Percentiles rank a stretch among this genome's conserved stretches.
phyloP scores from a whole-genome alignment of 2,113 vertebrate genomes.

The Isichthys henryi region DNA sequence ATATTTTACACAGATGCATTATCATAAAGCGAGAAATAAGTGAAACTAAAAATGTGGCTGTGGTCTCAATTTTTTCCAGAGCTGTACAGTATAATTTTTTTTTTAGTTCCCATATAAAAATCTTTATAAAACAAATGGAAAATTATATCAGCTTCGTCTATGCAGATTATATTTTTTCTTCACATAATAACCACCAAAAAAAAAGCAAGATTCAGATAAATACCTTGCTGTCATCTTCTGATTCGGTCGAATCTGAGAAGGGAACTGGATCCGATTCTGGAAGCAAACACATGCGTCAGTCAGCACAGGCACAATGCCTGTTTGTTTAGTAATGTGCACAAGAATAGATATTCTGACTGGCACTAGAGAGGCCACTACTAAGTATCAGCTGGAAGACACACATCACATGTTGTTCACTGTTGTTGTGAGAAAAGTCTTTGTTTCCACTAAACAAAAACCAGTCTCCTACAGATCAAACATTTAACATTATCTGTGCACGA shows the following conservation, averaged over 20 bases:
- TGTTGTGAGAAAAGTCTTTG: not conserved
- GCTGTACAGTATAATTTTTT: not conserved
- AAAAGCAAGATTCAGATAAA: not conserved
- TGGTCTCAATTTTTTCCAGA: not conserved
- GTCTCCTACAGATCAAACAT: not conserved
- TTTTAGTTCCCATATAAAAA: not conserved
- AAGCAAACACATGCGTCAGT: not conserved
- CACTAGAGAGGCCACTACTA: not conserved
- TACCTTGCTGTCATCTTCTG: conserved; percentile 45
- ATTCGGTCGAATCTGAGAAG: conserved; percentile 32
- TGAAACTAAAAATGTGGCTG: not conserved
- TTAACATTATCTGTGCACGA: not conserved
- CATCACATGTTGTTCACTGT: not conserved
- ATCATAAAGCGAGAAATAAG: not conserved
- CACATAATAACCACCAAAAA: not conserved
- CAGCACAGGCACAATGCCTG: not conserved
- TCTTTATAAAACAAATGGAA: not conserved
- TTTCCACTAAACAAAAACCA: not conserved
- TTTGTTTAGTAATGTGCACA: not conserved
- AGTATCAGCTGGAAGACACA: not conserved
- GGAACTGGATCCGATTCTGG: conserved; percentile 49
- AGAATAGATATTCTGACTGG: not conserved
- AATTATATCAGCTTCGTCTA: not conserved
- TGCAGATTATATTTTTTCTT: not conserved
- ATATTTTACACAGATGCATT: not conserved